Evolutionary conservation across 2,797 vertebrate genomes (phyloP), one percentile per base, ranked within the genome.

Genomic region (Chaenodraco wilsoni): DNA sequence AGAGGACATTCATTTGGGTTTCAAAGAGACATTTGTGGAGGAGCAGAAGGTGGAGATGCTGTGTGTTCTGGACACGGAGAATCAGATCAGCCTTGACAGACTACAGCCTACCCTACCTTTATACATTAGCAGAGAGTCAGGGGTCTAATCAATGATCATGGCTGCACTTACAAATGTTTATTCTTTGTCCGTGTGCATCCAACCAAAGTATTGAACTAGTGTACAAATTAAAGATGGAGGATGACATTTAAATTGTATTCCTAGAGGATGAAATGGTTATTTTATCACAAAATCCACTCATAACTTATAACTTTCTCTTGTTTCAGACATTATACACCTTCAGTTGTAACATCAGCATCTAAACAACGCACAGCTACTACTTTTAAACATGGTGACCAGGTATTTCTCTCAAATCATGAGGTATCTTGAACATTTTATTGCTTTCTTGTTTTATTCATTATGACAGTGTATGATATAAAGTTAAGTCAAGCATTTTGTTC

Each of bases 91-190:
- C 87, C 94, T 96, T 0, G 95, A 97, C 78, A 92, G 95, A 84
- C 94, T 96, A 51, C 96, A 96, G 89, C 94, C 95, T 1, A 88
- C 94, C 0, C 90, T 96, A 58, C 91, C 95, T 0, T 93, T 96
- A 60, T 96, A 97, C 85, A 95, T 96, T 82, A 95, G 96, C 86
- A 95, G 95, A 80, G 97, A 98, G 89, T 98, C 97, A 0, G 96
- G 96, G 94, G 90, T 93, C 72, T 93, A 72, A 87, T 87, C 84
- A 73, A 6, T 79, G 77, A 31, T 54, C 68, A 79, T 81, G 83
- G 70, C 69, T 62, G 44, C 72, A 76, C 51, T 78, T 81, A 60
- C 62, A 56, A 77, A 77, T 83, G 57, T 75, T 78, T 85, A 60
- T 69, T 82, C 60, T 74, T 70, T 83, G 56, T 74, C 11, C 73